These are phyloP conservation scores for Clinocottus analis DNA, from an alignment of 2,113 vertebrate species.

Conservation along the genomic window DNA sequence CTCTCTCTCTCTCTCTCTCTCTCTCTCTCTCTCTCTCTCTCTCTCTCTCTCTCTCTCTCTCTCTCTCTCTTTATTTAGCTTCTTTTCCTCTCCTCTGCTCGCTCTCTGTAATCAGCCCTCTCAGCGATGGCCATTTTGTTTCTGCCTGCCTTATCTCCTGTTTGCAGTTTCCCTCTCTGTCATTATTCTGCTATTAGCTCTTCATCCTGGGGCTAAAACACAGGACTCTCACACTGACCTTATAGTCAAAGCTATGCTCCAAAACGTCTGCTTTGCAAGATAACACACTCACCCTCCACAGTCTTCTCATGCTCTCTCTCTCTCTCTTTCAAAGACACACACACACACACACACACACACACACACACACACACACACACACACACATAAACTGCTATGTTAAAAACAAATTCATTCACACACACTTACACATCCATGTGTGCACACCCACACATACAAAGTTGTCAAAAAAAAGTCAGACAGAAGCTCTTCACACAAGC, in stretches of 20 bases:
- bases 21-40: not conserved
- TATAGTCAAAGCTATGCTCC: slow-evolving; percentile 53
- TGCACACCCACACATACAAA: not conserved
- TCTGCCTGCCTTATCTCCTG: slow-evolving; percentile 66
- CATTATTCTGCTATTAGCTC: slow-evolving; percentile 74
- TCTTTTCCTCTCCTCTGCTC: slow-evolving; percentile 16
- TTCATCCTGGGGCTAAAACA: slow-evolving; percentile 68
- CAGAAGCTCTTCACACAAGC: not conserved
- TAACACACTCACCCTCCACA: slow-evolving; percentile 31
- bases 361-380: slow-evolving; percentile 6
- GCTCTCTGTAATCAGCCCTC: slow-evolving; percentile 64
- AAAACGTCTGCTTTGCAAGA: slow-evolving; percentile 67
- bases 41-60: not conserved
- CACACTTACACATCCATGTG: slow-evolving; percentile 3
- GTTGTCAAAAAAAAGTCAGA: not conserved
- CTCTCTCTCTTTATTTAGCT: not conserved
- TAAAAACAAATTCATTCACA: slow-evolving; percentile 20
- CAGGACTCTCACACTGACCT: slow-evolving; percentile 65
- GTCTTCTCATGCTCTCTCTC: not conserved
- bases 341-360: slow-evolving; percentile 1
- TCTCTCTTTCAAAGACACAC: too few species aligned
- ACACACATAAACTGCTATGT: not conserved
- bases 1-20: not conserved
- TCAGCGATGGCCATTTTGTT: slow-evolving; percentile 66
- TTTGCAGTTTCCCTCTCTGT: slow-evolving; percentile 75